Conservation (phyloP, 2,888 invertebrate species). For the Pardosa pseudoannulata region DNA sequence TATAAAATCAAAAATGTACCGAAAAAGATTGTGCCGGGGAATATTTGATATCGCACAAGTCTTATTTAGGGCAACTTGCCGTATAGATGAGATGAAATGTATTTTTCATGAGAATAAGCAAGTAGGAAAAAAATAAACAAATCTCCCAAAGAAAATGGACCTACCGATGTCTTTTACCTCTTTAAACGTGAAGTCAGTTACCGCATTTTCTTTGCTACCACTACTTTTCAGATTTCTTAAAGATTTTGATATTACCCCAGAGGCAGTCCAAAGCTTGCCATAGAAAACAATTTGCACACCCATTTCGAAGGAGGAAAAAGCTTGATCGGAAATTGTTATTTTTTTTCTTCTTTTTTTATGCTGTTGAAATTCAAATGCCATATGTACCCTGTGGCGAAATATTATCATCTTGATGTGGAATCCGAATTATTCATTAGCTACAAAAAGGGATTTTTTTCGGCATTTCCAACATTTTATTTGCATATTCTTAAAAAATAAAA, state of each 20-base stretch:
- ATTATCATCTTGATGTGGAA: conserved; percentile 19
- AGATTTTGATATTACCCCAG: conserved; percentile 66
- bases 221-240: conserved; percentile 4
- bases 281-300: conserved; percentile 40
- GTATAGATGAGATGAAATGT: conserved; percentile 22
- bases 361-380: neutral
- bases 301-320: neutral
- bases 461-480: no score
- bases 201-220: neutral
- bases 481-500: no score
- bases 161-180: conserved; percentile 16
- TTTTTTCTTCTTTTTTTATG: neutral
- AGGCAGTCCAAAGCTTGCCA: conserved; percentile 21
- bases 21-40: no score
- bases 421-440: conserved; percentile 29
- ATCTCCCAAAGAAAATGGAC: conserved; percentile 63
- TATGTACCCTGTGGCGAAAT: conserved; percentile 24
- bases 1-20: no score
- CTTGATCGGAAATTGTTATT: neutral
- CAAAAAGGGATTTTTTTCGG: no score
- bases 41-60: no score
- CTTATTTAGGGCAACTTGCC: no score
- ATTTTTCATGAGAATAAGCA: conserved; percentile 69
- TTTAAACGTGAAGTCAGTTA: neutral
- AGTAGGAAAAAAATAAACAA: no score